These are phyloP conservation scores for Pseudopipra pipra DNA, from an alignment of 2,113 vertebrate species.

Conservation along the genomic window DNA sequence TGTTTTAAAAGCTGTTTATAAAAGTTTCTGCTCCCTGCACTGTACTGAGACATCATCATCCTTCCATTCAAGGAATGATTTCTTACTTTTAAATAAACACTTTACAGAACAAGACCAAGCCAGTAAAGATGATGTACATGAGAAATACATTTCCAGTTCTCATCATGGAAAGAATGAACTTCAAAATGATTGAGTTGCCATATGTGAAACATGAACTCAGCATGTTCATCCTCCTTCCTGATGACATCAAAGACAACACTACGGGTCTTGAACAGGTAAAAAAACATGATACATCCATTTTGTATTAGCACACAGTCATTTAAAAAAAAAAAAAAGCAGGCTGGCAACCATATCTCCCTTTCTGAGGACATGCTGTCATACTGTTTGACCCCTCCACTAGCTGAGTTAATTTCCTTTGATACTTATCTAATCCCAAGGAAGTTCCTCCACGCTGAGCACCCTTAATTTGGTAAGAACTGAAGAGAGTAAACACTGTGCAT, in stretches of 20 bases:
- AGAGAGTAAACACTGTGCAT: neutral
- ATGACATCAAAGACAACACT: conserved; percentile 57
- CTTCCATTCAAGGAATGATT: neutral
- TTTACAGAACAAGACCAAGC: conserved; percentile 77
- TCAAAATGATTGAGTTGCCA: conserved; percentile 80
- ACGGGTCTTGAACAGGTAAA: conserved; percentile 84
- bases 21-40: neutral
- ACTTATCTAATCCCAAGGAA: neutral
- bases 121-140: conserved; percentile 82
- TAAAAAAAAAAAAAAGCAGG: neutral
- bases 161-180: conserved; percentile 63
- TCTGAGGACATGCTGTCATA: neutral
- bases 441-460: neutral
- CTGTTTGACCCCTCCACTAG: neutral
- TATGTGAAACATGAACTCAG: conserved; percentile 82
- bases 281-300: neutral
- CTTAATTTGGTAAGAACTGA: neutral
- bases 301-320: neutral
- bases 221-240: conserved; percentile 84
- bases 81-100: neutral
- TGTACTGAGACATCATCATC: neutral
- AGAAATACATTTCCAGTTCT: conserved; percentile 64
- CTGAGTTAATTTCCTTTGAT: neutral
- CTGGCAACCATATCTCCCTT: neutral
- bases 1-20: neutral